Evolutionary conservation across 2,797 vertebrate genomes (phyloP).

Genomic region (Lindbergichthys nudifrons): DNA sequence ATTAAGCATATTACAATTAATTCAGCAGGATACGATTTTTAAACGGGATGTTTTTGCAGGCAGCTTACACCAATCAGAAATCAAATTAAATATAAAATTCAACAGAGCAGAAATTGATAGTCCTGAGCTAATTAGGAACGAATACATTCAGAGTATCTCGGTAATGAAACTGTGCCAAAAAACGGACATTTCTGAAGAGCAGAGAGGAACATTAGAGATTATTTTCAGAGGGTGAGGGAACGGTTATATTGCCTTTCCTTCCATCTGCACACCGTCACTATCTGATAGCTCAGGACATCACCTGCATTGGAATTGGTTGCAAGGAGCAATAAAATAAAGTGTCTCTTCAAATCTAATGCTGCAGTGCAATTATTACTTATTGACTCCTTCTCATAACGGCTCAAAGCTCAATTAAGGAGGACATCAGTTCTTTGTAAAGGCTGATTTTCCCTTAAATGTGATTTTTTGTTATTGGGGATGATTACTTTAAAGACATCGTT

Average conservation of each 20-base stretch:
- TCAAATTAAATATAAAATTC: conserved; percentile 44
- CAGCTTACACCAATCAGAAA: not conserved
- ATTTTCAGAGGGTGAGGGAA: conserved; percentile 12
- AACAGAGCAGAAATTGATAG: conserved; percentile 31
- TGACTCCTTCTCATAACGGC: no score
- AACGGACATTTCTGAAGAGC: conserved; percentile 38
- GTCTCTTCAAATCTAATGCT: not conserved
- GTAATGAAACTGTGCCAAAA: conserved; percentile 31
- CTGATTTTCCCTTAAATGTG: conserved; percentile 4
- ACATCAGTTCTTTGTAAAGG: not conserved
- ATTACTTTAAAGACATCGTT: no score
- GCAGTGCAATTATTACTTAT: no score
- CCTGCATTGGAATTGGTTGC: conserved; percentile 30
- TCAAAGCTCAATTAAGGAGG: no score
- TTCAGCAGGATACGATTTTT: conserved; percentile 6
- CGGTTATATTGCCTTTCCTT: conserved; percentile 17
- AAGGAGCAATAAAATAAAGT: conserved; percentile 19
- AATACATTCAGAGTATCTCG: conserved; percentile 21
- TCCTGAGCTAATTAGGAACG: conserved; percentile 41
- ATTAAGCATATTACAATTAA: conserved; percentile 8
- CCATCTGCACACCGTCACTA: conserved; percentile 10
- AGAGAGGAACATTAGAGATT: conserved; percentile 5
- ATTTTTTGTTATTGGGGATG: no score
- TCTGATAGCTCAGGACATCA: conserved; percentile 19
- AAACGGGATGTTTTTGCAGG: conserved; percentile 18